Evolutionary conservation across 2,888 invertebrate species (phyloP).

Genomic region (Drosophila bunnanda): DNA sequence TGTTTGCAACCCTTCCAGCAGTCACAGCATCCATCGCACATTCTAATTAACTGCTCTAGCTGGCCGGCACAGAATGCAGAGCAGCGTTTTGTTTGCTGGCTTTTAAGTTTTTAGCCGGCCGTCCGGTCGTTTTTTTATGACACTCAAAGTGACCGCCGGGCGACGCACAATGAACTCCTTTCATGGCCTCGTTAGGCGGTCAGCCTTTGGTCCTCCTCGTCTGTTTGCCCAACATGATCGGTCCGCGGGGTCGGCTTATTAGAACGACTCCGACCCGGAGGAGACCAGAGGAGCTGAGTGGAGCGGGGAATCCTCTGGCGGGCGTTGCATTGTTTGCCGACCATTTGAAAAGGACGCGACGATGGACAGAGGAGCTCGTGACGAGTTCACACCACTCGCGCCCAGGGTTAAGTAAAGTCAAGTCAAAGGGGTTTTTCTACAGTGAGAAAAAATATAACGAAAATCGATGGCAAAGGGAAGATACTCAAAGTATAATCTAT

Average conservation of each 20-base stretch:
- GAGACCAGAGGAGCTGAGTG: not conserved
- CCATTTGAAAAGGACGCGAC: slow-evolving; percentile 67
- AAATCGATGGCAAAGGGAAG: not conserved
- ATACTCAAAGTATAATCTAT: not conserved
- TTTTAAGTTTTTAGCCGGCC: slow-evolving; percentile 68
- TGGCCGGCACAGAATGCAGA: slow-evolving; percentile 75
- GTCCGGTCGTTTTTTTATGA: slow-evolving; percentile 62
- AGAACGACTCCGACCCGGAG: slow-evolving; percentile 61
- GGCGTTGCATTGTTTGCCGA: slow-evolving; percentile 67
- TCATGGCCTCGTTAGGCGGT: slow-evolving; percentile 76
- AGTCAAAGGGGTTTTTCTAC: slow-evolving; percentile 2
- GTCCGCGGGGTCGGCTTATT: slow-evolving; percentile 74
- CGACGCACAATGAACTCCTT: slow-evolving; percentile 78
- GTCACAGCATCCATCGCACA: slow-evolving; percentile 50
- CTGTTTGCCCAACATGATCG: slow-evolving; percentile 80
- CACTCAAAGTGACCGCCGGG: slow-evolving; percentile 78
- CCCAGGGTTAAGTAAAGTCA: slow-evolving; percentile 13
- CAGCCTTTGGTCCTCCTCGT: slow-evolving; percentile 47
- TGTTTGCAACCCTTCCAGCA: slow-evolving; percentile 16
- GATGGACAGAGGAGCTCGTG: slow-evolving; percentile 26
- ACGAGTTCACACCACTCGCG: slow-evolving; percentile 29
- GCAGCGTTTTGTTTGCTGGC: slow-evolving; percentile 76
- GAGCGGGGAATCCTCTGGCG: slow-evolving; percentile 26
- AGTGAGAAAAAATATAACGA: not conserved
- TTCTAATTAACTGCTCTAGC: slow-evolving; percentile 82